phyloP scores from a whole-genome alignment of 1,140 invertebrate species.

The Drosophila subpulchrella region DNA sequence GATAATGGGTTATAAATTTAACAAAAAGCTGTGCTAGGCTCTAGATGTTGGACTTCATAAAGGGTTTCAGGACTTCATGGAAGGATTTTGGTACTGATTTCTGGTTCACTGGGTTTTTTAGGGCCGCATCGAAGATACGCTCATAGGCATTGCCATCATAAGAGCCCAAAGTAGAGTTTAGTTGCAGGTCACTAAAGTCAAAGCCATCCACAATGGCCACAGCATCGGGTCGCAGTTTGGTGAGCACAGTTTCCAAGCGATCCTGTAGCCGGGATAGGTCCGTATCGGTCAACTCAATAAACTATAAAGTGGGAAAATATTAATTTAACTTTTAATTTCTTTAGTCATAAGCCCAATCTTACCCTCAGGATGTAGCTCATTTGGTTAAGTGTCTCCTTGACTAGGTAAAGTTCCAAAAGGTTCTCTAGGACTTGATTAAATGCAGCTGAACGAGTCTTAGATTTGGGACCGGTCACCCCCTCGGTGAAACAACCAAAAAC shows the following conservation, averaged over 20 bases:
- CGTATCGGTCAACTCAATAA: constrained; percentile 87
- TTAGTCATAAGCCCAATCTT: constrained; percentile 52
- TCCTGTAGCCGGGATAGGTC: constrained; percentile 88
- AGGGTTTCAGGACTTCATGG: constrained; percentile 90
- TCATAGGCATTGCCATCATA: constrained; percentile 97
- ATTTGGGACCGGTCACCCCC: constrained; percentile 84
- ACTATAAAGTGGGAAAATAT: constrained; percentile 85
- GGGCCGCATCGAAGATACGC: constrained; percentile 92
- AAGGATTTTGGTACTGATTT: constrained; percentile 91
- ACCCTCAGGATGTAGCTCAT: constrained; percentile 92
- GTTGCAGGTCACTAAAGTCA: constrained; percentile 92
- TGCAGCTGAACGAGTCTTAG: constrained; percentile 78
- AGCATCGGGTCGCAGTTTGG: constrained; percentile 91
- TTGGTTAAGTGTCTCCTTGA: constrained; percentile 90
- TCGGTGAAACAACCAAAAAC: constrained; percentile 88
- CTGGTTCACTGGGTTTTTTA: constrained; percentile 93
- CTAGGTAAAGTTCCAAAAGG: constrained; percentile 91
- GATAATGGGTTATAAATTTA: neutral
- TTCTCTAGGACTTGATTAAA: constrained; percentile 88
- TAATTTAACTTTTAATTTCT: neutral
- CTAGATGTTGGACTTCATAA: constrained; percentile 89
- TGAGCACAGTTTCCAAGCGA: constrained; percentile 89
- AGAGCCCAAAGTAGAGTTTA: constrained; percentile 92
- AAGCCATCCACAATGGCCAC: constrained; percentile 96
- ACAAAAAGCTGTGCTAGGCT: neutral